These are phyloP conservation scores for Pseudomyrmex gracilis DNA, from an alignment of 1,140 invertebrate species.

Conservation along the genomic window DNA sequence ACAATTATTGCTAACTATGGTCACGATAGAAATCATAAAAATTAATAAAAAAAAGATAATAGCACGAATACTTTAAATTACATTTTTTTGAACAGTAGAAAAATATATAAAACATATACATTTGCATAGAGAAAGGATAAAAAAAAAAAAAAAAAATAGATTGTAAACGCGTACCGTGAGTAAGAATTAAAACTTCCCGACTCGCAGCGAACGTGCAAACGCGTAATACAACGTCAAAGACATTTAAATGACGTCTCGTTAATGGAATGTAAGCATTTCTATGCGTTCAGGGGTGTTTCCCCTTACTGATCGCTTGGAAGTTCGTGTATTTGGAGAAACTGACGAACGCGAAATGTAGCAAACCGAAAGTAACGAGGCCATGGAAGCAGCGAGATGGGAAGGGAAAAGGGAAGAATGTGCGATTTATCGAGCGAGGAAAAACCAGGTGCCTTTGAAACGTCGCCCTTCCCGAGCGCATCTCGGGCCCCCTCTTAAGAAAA, in stretches of 20 bases:
- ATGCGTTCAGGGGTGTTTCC: background rate
- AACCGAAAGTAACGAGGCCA: constrained; percentile 45
- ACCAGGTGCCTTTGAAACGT: constrained; percentile 68
- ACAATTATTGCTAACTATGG: constrained; percentile 40
- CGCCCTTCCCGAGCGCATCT: constrained; percentile 48
- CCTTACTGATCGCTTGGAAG: constrained; percentile 18
- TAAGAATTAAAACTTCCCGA: background rate
- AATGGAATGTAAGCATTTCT: constrained; percentile 36
- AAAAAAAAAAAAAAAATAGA: background rate
- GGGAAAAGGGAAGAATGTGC: constrained; percentile 35
- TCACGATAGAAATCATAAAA: constrained; percentile 8
- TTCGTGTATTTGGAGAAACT: constrained; percentile 21
- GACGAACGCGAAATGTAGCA: constrained; percentile 10
- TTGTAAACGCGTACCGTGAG: too few relatives aligned
- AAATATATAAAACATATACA: background rate
- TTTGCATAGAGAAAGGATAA: background rate
- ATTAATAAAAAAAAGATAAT: constrained; percentile 20
- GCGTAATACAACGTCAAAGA: background rate
- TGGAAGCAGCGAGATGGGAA: constrained; percentile 11
- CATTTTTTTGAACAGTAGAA: background rate
- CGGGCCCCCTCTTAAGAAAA: constrained; percentile 66
- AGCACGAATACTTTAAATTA: background rate
- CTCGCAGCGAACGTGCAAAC: background rate
- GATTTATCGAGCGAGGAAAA: constrained; percentile 66
- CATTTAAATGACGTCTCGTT: constrained; percentile 26